Percentiles rank a stretch among this genome's conserved stretches.
phyloP scores from a whole-genome alignment of 2,888 invertebrate species.

The Nephrocerus scutellatus region DNA sequence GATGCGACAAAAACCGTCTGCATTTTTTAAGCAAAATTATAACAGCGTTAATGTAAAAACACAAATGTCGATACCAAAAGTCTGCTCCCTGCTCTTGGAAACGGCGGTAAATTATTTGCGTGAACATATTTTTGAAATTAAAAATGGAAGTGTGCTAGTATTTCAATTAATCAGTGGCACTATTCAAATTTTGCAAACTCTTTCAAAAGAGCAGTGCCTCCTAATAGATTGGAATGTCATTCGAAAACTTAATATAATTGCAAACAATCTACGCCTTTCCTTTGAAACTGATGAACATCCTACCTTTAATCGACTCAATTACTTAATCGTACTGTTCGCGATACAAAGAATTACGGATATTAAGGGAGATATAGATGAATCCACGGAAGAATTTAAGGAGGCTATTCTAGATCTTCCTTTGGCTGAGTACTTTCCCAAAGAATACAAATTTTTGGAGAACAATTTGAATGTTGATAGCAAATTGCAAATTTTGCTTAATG shows the following conservation, averaged over 20 bases:
- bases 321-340: slow-evolving; percentile 29
- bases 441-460: slow-evolving; percentile 6
- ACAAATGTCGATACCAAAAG: slow-evolving; percentile 29
- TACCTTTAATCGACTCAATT: slow-evolving; percentile 30
- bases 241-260: slow-evolving; percentile 20
- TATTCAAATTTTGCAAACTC: slow-evolving; percentile 21
- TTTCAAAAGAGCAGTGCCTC: slow-evolving; percentile 16
- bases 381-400: slow-evolving; percentile 21
- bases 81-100: slow-evolving; percentile 26
- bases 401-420: slow-evolving; percentile 26
- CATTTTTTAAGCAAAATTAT: slow-evolving; percentile 18
- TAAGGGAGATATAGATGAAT: slow-evolving; percentile 17
- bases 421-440: slow-evolving; percentile 21
- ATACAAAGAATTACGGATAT: slow-evolving; percentile 22
- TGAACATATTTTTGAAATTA: slow-evolving; percentile 17
- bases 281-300: slow-evolving; percentile 23
- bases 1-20: slow-evolving; percentile 23
- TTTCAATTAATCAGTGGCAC: slow-evolving; percentile 21
- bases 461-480: slow-evolving; percentile 5
- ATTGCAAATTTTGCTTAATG: slow-evolving; percentile 22
- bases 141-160: slow-evolving; percentile 18
- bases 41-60: slow-evolving; percentile 9
- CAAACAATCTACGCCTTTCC: slow-evolving; percentile 16
- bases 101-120: slow-evolving; percentile 23
- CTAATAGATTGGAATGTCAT: slow-evolving; percentile 16